phyloP scores from a whole-genome alignment of 2,797 vertebrate genomes.

The Tangara arthus region DNA sequence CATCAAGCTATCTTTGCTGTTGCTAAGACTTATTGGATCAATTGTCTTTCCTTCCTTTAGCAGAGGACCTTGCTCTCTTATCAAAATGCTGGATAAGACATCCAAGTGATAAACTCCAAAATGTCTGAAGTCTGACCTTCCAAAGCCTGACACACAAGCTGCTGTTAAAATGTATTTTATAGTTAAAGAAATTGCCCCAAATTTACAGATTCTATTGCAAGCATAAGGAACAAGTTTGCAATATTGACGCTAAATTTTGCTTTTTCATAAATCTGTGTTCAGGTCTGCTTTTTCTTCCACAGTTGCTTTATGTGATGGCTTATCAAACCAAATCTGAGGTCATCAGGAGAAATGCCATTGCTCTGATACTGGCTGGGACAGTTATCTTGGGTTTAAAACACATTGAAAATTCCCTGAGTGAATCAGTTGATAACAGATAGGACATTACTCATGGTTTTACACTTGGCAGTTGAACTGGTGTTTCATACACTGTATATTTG shows the following conservation, averaged over 20 bases:
- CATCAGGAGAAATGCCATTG: neutral
- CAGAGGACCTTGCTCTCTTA: neutral
- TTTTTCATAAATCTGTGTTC: neutral
- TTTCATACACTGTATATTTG: neutral
- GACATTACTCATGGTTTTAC: neutral
- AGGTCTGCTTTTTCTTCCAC: neutral
- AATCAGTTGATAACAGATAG: neutral
- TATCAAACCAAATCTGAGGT: conserved; percentile 8
- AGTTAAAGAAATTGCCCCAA: neutral
- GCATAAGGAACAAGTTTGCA: neutral
- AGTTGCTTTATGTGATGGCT: neutral
- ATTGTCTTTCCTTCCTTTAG: neutral
- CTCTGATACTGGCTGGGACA: neutral
- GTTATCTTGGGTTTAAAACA: neutral
- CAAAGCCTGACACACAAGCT: neutral
- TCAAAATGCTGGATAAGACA: neutral
- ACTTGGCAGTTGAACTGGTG: neutral
- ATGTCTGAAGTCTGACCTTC: neutral
- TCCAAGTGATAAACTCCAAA: neutral
- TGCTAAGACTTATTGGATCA: neutral
- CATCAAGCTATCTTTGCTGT: neutral
- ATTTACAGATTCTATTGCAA: neutral
- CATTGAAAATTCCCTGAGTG: neutral
- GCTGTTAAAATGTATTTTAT: neutral
- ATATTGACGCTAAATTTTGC: neutral